A percentile compares a stretch with the other conserved stretches of the same genome.
Evolutionary conservation across 1,140 invertebrate genomes (phyloP).

Genomic region (Ruditapes philippinarum): DNA sequence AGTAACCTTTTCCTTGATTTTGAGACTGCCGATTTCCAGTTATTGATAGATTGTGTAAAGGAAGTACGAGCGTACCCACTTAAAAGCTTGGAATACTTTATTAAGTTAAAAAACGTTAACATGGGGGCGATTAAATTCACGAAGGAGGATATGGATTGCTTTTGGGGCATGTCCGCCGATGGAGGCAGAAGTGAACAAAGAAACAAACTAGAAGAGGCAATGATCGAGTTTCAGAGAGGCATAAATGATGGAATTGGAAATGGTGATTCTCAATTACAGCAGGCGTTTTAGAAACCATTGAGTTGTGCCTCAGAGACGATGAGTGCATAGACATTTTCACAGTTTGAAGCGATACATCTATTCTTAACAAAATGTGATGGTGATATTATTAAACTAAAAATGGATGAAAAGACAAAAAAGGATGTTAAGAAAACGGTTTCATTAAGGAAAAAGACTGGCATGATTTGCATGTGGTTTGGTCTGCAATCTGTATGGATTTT

Average conservation of each 20-base stretch:
- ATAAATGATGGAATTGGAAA: not conserved
- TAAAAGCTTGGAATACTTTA: not conserved
- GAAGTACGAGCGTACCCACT: not conserved
- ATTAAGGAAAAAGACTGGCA: too few relatives aligned
- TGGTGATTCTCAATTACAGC: not conserved
- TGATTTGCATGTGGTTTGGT: too few relatives aligned
- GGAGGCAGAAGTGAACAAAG: slow-evolving; percentile 22
- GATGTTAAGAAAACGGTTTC: too few relatives aligned
- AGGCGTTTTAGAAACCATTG: not conserved
- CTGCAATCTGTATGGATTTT: too few relatives aligned
- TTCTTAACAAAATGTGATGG: too few relatives aligned
- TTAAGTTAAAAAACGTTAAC: not conserved
- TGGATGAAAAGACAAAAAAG: too few relatives aligned
- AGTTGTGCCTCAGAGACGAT: too few relatives aligned
- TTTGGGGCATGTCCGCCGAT: not conserved
- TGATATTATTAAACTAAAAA: too few relatives aligned
- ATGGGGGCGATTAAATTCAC: not conserved
- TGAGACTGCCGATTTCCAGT: not conserved
- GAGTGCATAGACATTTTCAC: too few relatives aligned
- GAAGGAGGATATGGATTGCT: not conserved
- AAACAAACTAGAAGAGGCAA: not conserved
- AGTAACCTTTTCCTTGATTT: not conserved
- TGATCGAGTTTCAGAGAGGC: slow-evolving; percentile 26
- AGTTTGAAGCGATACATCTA: too few relatives aligned
- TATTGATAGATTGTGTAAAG: not conserved